Evolutionary conservation across 2,888 invertebrate species (phyloP), one percentile per base, ranked within the genome.

Genomic region (Lasioglossum lativentre): DNA sequence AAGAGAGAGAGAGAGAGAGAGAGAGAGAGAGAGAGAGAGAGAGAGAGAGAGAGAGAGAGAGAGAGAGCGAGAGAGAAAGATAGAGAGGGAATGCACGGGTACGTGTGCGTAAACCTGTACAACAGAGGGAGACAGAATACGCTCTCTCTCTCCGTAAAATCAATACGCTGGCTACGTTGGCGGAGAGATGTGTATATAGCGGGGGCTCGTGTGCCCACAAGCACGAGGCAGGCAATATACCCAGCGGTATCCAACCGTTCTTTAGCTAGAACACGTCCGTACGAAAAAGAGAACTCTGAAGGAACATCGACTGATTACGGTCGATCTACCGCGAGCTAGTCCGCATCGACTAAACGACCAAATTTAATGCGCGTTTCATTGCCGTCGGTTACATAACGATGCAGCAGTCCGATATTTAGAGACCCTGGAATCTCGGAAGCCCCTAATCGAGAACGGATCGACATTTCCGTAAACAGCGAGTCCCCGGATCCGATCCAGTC

Each of bases 111-210:
- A 73, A 80, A 76, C 80, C 80, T 75, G 66, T 68, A 80, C 38
- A 83, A 75, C 73, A n/a, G 72, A 86, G 85, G 78, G 79, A 89
- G 88, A 86, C 47, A 87, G 87, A 84, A 85, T 79, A 89, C 89
- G 89, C 84, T 70, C 40, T 4, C 56, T 56, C 56, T n/a, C 84
- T 70, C 87, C 83, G 92, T 92, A 92, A 93, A 93, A 93, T 93
- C 93, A 93, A 93, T 93, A 93, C 93, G 89, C 73, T 68, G 87
- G 83, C 84, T 83, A 90, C 86, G 88, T 80, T 86, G 82, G 90
- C 83, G 83, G 63, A 63, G 63, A 63, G 80, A 91, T 66, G 90
- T 90, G 89, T 85, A 86, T 88, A 82, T 87, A 86, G 75, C 74
- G 75, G 82, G 83, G 80, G 70, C 80, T 82, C 83, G 85, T 87